Conservation (phyloP, 2,113 vertebrate species). For the Alligator sinensis region DNA sequence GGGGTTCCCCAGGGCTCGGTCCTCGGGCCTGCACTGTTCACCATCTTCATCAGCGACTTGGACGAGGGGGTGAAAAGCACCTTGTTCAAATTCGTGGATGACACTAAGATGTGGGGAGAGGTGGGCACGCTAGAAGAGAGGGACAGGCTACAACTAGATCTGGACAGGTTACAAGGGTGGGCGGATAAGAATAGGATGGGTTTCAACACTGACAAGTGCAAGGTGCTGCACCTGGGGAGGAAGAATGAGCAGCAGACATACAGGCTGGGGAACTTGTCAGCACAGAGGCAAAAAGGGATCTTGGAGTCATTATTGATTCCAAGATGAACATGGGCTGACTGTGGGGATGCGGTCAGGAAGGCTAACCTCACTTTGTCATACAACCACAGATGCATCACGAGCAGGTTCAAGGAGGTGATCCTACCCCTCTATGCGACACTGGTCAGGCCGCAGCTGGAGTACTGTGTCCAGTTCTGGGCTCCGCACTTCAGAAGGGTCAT, state of each 20-base stretch:
- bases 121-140: background rate
- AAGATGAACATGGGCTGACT: too few relatives aligned
- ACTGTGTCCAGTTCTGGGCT: too few relatives aligned
- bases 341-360: too few relatives aligned
- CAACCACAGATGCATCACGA: too few relatives aligned
- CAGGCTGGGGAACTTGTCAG: background rate
- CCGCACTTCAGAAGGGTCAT: too few relatives aligned
- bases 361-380: too few relatives aligned
- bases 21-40: background rate
- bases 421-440: too few relatives aligned
- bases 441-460: too few relatives aligned
- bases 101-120: background rate
- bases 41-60: background rate
- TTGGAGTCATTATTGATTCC: too few relatives aligned
- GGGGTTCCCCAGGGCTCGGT: background rate
- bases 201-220: background rate
- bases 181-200: rapidly evolving
- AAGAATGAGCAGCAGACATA: background rate
- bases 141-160: background rate
- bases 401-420: too few relatives aligned
- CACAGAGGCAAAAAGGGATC: too few relatives aligned
- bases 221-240: background rate
- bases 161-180: background rate
- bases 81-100: background rate
- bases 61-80: background rate